phyloP scores from a whole-genome alignment of 2,113 vertebrate genomes.

The Hemiscyllium ocellatum region DNA sequence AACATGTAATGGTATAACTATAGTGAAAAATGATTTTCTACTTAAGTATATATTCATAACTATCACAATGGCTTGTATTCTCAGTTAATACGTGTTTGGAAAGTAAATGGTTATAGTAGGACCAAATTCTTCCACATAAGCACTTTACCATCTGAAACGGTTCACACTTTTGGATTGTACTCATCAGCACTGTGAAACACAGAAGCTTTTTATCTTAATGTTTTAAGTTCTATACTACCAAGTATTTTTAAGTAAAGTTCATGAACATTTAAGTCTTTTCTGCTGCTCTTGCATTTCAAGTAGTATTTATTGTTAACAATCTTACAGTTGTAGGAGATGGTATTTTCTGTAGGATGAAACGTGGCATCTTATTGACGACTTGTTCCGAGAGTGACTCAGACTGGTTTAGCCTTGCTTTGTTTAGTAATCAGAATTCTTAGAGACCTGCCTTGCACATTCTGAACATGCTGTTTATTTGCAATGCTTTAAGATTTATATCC shows the following conservation, averaged over 20 bases:
- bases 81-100: not conserved
- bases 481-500: not conserved
- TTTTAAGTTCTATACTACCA: too few species aligned
- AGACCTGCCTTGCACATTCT: not conserved
- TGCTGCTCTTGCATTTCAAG: not conserved
- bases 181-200: too few species aligned
- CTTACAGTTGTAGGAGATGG: not conserved
- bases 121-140: not conserved
- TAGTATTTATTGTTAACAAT: not conserved
- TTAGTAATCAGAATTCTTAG: not conserved
- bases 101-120: not conserved
- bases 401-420: not conserved
- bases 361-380: not conserved
- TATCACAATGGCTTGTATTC: not conserved
- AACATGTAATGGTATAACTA: not conserved
- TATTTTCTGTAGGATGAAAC: not conserved
- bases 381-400: not conserved
- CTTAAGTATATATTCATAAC: too few species aligned
- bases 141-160: not conserved
- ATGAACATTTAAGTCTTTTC: not conserved
- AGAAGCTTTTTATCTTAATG: too few species aligned
- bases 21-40: constrained; percentile 1
- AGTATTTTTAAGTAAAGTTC: not conserved
- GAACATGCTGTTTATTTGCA: not conserved
- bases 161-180: not conserved